Evolutionary conservation across 2,888 invertebrate species (phyloP), one percentile per base, ranked within the genome.

Genomic region (Psylliodes chrysocephalus): DNA sequence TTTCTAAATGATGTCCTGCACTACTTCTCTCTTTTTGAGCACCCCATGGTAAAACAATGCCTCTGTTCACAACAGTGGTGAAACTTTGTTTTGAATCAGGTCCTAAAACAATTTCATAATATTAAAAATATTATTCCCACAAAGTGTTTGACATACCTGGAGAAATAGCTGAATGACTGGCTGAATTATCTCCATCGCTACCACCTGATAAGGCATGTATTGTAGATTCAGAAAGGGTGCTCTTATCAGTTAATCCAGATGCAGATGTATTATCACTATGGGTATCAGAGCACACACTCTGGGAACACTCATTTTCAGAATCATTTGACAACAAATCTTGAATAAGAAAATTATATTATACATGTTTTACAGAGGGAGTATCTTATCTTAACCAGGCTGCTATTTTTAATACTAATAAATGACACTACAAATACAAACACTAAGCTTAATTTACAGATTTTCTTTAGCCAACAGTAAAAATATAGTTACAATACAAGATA

Each of bases 21-120:
- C 73, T 74, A 79, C 70, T 72, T n/a, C 88, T 83, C 68, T 92
- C 92, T 78, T 92, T 92, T 75, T 90, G 89, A 3, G 90, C 88
- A 46, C 94, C 94, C 95, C 95, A 95, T 22, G 95, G 95, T 60
- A 95, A 79, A 79, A 91, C 85, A 25, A 90, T 88, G 42, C 88
- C 89, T 76, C 85, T 80, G 52, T 73, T 76, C 30, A 73, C 64
- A 5, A 70, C 66, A 10, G 71, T 63, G n/a, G 66, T 63, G 40
- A 53, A 60, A 46, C 38, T 53, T 28, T 38, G 28, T 54, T 70
- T 74, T 38, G 61, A 68, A 51, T 73, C 74, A 47, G 67, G 60
- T n/a, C 70, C 75, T 75, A 14, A 67, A 68, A 66, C 4, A 18
- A n/a, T 49, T 15, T 19, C 10, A 10, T 12, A 14, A 6, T 22